Conservation (phyloP, 2,888 invertebrate species). For the Rhamphomyia laevipes region DNA sequence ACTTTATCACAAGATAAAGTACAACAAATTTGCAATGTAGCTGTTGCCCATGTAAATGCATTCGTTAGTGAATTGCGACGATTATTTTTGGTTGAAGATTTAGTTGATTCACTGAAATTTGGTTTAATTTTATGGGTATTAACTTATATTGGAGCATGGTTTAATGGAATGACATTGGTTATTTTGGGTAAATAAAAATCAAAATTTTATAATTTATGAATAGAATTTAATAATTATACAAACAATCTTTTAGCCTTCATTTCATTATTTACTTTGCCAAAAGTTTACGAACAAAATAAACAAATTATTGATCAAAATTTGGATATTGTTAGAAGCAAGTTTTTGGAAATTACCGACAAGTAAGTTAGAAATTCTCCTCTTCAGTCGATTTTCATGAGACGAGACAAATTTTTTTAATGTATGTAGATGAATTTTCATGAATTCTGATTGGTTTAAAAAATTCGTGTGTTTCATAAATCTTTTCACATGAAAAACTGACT, state of each 20-base stretch:
- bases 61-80: slow-evolving; percentile 72
- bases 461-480: too few relatives aligned
- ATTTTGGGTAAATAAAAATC: slow-evolving; percentile 60
- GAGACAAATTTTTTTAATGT: too few relatives aligned
- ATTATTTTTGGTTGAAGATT: slow-evolving; percentile 91
- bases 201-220: not conserved
- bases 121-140: slow-evolving; percentile 90
- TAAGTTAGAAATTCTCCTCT: slow-evolving; percentile 40
- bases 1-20: slow-evolving; percentile 84
- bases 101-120: slow-evolving; percentile 93
- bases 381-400: too few relatives aligned
- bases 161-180: slow-evolving; percentile 97
- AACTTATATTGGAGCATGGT: slow-evolving; percentile 96
- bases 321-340: slow-evolving; percentile 74
- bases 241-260: slow-evolving; percentile 73
- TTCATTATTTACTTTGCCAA: slow-evolving; percentile 88
- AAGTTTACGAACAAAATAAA: slow-evolving; percentile 92
- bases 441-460: too few relatives aligned
- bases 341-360: slow-evolving; percentile 83
- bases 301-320: slow-evolving; percentile 85
- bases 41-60: slow-evolving; percentile 79
- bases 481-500: too few relatives aligned
- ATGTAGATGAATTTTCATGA: too few relatives aligned
- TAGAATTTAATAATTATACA: slow-evolving; percentile 26
- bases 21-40: slow-evolving; percentile 73